Percentiles rank a stretch among this genome's conserved stretches.
phyloP scores from a whole-genome alignment of 2,888 invertebrate genomes.

The Diploptera punctata region DNA sequence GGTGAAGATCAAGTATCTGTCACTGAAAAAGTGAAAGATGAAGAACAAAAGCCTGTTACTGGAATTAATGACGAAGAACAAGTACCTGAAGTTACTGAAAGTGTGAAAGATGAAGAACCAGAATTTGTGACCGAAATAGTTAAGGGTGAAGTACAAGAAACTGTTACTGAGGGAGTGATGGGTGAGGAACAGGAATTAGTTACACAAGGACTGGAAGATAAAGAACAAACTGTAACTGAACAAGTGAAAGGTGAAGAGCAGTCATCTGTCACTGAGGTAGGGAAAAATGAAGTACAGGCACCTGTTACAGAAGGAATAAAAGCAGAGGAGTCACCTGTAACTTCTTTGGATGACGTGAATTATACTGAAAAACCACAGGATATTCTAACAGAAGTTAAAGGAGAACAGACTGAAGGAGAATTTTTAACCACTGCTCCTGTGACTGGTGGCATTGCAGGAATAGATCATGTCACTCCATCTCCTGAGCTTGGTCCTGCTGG shows the following conservation, averaged over 20 bases:
- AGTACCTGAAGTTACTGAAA: conserved; percentile 26
- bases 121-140: not conserved
- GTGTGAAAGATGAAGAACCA: conserved; percentile 10
- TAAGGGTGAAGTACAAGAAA: not conserved
- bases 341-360: no score
- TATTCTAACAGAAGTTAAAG: not conserved
- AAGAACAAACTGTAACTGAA: conserved; percentile 27
- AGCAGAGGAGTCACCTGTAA: conserved; percentile 42
- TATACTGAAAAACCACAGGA: not conserved
- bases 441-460: no score
- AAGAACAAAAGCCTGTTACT: conserved; percentile 12
- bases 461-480: not conserved
- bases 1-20: conserved; percentile 11
- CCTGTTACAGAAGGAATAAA: conserved; percentile 46
- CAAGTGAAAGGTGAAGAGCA: conserved; percentile 1
- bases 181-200: conserved; percentile 1
- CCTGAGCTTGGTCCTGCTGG: conserved; percentile 33
- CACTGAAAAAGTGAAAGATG: conserved; percentile 17
- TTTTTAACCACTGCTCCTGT: not conserved
- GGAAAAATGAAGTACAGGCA: conserved; percentile 2
- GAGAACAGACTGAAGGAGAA: not conserved
- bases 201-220: not conserved
- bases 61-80: not conserved
- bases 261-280: conserved; percentile 35
- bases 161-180: conserved; percentile 41